These are phyloP conservation scores for Epicampocera succincta DNA, from an alignment of 2,888 invertebrate species.

Conservation along the genomic window DNA sequence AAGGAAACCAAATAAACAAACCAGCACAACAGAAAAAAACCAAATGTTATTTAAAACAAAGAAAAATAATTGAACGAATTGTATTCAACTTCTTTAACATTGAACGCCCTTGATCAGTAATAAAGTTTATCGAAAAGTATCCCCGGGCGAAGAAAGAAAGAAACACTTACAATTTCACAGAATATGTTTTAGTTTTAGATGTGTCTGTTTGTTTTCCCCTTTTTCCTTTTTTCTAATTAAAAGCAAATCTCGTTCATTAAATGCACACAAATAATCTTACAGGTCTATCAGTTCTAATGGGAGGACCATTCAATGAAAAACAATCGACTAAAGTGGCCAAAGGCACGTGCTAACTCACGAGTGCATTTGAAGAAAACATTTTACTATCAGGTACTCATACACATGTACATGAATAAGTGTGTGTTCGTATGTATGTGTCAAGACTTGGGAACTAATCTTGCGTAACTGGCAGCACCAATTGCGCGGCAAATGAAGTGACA, in stretches of 20 bases:
- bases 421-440: too few relatives aligned
- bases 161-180: not conserved
- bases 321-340: too few relatives aligned
- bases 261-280: too few relatives aligned
- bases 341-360: too few relatives aligned
- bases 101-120: slow-evolving; percentile 13
- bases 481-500: too few relatives aligned
- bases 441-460: too few relatives aligned
- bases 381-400: too few relatives aligned
- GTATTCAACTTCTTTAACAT: slow-evolving; percentile 18
- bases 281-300: too few relatives aligned
- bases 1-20: slow-evolving; percentile 17
- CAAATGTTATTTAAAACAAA: slow-evolving; percentile 35
- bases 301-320: too few relatives aligned
- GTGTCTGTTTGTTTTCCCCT: not conserved
- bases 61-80: slow-evolving; percentile 19
- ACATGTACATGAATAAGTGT: too few relatives aligned
- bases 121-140: slow-evolving; percentile 1
- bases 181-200: not conserved
- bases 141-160: not conserved
- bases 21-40: slow-evolving; percentile 18
- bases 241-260: not conserved
- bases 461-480: too few relatives aligned
- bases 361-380: too few relatives aligned
- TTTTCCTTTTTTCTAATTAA: not conserved